Conservation (phyloP, 2,113 vertebrate genomes). For the Chauna torquata region DNA sequence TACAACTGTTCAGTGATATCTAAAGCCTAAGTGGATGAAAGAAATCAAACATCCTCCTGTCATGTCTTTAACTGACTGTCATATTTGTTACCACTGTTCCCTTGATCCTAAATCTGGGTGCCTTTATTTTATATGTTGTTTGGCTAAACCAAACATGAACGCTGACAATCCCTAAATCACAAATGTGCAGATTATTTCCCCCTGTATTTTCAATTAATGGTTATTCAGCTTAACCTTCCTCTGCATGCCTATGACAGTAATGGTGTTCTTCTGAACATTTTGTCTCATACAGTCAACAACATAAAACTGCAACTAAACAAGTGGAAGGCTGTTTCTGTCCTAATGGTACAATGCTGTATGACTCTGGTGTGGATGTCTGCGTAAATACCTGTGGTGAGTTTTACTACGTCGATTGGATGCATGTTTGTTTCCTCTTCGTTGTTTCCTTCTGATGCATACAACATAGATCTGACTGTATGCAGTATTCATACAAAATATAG, state of each 20-base stretch:
- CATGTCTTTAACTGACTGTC: not conserved
- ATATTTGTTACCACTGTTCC: not conserved
- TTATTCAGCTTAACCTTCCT: not conserved
- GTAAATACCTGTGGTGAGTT: slow-evolving; percentile 89
- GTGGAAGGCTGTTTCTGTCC: slow-evolving; percentile 95
- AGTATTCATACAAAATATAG: not conserved
- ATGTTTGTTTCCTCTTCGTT: not conserved
- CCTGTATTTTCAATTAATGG: not conserved
- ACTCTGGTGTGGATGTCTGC: slow-evolving; percentile 81
- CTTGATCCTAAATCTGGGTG: not conserved
- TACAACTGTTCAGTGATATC: not conserved
- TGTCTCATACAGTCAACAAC: slow-evolving; percentile 25
- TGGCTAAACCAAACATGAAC: not conserved
- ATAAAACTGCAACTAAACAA: not conserved
- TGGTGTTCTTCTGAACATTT: not conserved
- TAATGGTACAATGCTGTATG: slow-evolving; percentile 83
- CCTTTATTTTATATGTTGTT: not conserved
- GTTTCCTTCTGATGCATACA: not conserved
- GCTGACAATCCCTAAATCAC: not conserved
- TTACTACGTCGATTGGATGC: not conserved
- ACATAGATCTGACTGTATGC: not conserved
- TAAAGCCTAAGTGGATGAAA: not conserved
- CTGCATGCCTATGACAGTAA: not conserved
- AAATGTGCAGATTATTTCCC: not conserved
- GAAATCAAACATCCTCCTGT: not conserved